Percentiles rank a stretch among this genome's conserved stretches.
phyloP scores from a whole-genome alignment of 1,140 invertebrate genomes.

The Trichonephila clavata region DNA sequence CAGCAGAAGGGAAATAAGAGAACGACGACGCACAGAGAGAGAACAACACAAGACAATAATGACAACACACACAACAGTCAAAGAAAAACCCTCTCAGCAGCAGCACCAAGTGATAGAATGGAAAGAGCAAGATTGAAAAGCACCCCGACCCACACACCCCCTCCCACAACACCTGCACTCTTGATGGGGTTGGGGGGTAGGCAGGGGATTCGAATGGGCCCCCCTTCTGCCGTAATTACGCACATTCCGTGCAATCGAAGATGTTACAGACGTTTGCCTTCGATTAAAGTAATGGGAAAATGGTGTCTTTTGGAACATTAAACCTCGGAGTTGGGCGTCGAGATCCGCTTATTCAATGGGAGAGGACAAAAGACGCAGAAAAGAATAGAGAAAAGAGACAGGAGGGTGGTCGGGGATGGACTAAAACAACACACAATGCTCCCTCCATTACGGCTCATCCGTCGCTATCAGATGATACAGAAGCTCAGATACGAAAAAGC shows the following conservation, averaged over 20 bases:
- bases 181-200: neutral
- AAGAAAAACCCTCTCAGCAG: constrained; percentile 35
- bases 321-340: constrained; percentile 53
- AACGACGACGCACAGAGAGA: neutral
- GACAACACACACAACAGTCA: constrained; percentile 23
- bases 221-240: constrained; percentile 73
- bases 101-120: constrained; percentile 49
- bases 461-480: constrained; percentile 59
- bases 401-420: constrained; percentile 48
- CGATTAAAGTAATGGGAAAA: constrained; percentile 77
- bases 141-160: neutral
- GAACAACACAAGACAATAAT: constrained; percentile 46
- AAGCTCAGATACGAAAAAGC: constrained; percentile 17
- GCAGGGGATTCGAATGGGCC: neutral
- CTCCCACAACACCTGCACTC: constrained; percentile 33
- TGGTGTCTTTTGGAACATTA: constrained; percentile 77
- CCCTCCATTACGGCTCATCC: constrained; percentile 58
- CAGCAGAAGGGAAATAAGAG: neutral
- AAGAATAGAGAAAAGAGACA: constrained; percentile 41
- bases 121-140: constrained; percentile 10
- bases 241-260: constrained; percentile 72
- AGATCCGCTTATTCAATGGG: constrained; percentile 65
- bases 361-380: constrained; percentile 44
- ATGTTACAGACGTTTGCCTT: constrained; percentile 76
- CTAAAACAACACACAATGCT: constrained; percentile 74